Percentiles rank a stretch among this genome's conserved stretches.
Conservation (phyloP, 2,797 vertebrate species). For the Melanotaenia maccullochi region DNA sequence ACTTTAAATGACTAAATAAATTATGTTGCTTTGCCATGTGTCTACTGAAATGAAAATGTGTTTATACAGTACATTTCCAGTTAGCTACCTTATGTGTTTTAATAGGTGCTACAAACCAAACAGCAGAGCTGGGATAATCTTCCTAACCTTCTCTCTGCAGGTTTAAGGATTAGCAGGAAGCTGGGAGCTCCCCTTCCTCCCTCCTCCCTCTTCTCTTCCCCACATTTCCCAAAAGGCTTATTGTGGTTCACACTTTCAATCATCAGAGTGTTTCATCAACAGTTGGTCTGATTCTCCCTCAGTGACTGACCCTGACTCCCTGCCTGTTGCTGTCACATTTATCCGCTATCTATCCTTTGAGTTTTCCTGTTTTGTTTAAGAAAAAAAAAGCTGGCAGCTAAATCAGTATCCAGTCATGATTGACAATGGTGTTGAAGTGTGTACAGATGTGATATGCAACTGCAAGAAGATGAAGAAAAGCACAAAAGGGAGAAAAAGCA, state of each 20-base stretch:
- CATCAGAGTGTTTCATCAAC: conserved; percentile 4
- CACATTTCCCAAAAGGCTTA: conserved; percentile 28
- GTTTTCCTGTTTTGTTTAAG: neutral
- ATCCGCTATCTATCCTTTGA: neutral
- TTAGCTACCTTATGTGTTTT: conserved; percentile 22
- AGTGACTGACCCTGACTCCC: neutral
- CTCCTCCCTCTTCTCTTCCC: conserved; percentile 19
- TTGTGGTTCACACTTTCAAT: conserved; percentile 32
- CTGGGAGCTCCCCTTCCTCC: conserved; percentile 41
- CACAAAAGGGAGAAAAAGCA: neutral
- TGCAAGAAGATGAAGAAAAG: conserved; percentile 4
- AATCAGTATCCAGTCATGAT: neutral
- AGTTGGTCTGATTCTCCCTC: conserved; percentile 5
- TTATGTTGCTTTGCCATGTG: neutral
- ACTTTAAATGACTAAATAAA: neutral
- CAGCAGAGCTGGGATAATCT: conserved; percentile 68
- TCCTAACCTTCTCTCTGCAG: conserved; percentile 72
- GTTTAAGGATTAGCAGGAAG: conserved; percentile 68
- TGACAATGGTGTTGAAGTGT: conserved; percentile 5
- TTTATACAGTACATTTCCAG: conserved; percentile 17
- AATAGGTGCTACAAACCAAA: conserved; percentile 54
- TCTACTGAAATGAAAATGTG: conserved; percentile 1
- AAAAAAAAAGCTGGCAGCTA: conserved; percentile 2
- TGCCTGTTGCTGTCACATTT: neutral
- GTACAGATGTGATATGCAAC: conserved; percentile 2